A percentile compares a stretch with the other conserved stretches of the same genome.
Evolutionary conservation across 2,797 vertebrate genomes (phyloP).

Genomic region (Microctenopoma steveboyesi): DNA sequence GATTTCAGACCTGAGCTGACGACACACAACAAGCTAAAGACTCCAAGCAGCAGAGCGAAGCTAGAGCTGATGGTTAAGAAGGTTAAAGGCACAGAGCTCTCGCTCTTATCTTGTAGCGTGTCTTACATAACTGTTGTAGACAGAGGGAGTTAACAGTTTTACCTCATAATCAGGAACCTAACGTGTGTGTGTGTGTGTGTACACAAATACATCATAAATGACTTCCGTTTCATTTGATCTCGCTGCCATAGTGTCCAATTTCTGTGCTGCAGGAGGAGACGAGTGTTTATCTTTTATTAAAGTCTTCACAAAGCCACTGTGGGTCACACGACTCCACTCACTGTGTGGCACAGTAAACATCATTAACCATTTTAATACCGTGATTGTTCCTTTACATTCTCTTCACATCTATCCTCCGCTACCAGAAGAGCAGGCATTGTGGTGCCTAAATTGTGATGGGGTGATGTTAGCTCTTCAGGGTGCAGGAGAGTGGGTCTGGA

Average conservation of each 20-base stretch:
- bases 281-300: neutral
- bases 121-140: conserved; percentile 9
- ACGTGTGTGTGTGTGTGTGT: too few species aligned
- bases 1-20: conserved; percentile 41
- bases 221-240: neutral
- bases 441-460: too few species aligned
- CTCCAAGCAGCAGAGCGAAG: neutral
- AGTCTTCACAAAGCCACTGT: neutral
- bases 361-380: neutral
- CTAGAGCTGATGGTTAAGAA: conserved; percentile 12
- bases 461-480: neutral
- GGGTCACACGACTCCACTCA: neutral
- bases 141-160: conserved; percentile 1
- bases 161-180: neutral
- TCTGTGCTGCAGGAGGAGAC: neutral
- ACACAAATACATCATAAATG: too few species aligned
- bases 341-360: neutral
- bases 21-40: conserved; percentile 44
- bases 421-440: neutral
- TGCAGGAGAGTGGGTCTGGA: conserved; percentile 27
- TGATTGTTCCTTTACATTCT: neutral
- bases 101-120: conserved; percentile 17
- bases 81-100: neutral
- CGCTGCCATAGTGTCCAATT: neutral
- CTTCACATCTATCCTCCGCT: too few species aligned